These are phyloP conservation scores for Ormia ochracea DNA, from an alignment of 2,888 invertebrate genomes.

Conservation along the genomic window DNA sequence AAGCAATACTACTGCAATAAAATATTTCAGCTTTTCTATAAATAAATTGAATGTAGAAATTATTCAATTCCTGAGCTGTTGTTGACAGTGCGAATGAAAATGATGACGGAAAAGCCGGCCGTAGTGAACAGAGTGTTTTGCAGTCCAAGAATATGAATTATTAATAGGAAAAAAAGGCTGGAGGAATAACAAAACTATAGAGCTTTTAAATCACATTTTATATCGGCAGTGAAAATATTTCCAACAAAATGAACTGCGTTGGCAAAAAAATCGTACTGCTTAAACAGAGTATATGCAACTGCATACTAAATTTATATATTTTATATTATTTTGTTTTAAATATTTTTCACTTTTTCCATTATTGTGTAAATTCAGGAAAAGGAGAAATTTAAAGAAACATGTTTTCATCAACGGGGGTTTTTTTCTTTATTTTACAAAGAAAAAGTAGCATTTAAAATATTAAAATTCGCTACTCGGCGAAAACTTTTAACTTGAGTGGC, in stretches of 20 bases:
- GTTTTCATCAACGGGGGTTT: too few relatives aligned
- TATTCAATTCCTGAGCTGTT: neutral
- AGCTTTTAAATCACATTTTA: neutral
- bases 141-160: neutral
- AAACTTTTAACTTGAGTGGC: conserved; percentile 8
- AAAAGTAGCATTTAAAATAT: conserved; percentile 17
- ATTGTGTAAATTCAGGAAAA: too few relatives aligned
- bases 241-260: neutral
- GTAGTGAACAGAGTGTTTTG: conserved; percentile 1
- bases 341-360: too few relatives aligned
- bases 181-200: neutral
- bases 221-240: neutral
- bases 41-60: conserved; percentile 5
- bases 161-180: neutral
- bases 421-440: too few relatives aligned
- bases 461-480: conserved; percentile 11
- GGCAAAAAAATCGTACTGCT: neutral
- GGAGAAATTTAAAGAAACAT: too few relatives aligned
- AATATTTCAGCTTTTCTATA: neutral
- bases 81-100: too few relatives aligned
- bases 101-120: too few relatives aligned
- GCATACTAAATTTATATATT: too few relatives aligned
- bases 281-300: too few relatives aligned
- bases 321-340: too few relatives aligned
- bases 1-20: neutral